Evolutionary conservation across 2,797 vertebrate genomes (phyloP).

Genomic region (Phaenicophaeus curvirostris): DNA sequence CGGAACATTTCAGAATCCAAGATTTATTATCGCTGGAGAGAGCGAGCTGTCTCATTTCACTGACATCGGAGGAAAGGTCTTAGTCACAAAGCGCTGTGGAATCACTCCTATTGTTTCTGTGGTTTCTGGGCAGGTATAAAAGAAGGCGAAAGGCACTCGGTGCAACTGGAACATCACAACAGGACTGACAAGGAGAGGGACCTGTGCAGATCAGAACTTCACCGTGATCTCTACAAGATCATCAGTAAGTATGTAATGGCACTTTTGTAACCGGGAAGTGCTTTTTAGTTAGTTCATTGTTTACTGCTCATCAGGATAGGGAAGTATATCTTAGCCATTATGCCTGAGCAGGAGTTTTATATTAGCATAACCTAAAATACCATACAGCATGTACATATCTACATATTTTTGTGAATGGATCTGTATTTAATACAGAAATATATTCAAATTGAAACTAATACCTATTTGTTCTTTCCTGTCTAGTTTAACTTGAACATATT

Average conservation of each 20-base stretch:
- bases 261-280: neutral
- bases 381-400: neutral
- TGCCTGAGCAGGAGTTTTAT: neutral
- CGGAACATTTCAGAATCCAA: neutral
- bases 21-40: neutral
- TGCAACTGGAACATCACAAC: neutral
- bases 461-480: neutral
- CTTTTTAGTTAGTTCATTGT: neutral
- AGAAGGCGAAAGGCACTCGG: neutral
- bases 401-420: neutral
- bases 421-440: neutral
- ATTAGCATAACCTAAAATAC: neutral
- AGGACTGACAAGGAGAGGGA: neutral
- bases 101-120: slow-evolving; percentile 10
- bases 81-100: neutral
- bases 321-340: neutral
- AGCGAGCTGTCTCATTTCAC: neutral
- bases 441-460: neutral
- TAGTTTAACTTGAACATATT: neutral
- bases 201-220: neutral
- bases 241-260: neutral
- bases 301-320: neutral
- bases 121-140: slow-evolving; percentile 52
- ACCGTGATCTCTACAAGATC: neutral
- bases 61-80: neutral